These are phyloP conservation scores for Campoletis sonorensis DNA, from an alignment of 1,140 invertebrate species.

Conservation along the genomic window DNA sequence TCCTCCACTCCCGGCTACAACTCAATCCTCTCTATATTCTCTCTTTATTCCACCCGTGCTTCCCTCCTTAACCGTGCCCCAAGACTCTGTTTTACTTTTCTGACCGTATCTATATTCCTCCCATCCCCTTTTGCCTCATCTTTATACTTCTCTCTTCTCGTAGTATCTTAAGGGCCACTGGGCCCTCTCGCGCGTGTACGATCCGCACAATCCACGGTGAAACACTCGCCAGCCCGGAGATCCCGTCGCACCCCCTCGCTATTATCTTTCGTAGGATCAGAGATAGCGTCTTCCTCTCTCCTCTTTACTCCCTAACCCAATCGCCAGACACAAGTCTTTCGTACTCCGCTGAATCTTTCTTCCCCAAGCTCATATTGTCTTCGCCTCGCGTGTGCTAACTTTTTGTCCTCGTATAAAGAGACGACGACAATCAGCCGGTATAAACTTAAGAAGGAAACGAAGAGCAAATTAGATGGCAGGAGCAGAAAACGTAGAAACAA, in stretches of 20 bases:
- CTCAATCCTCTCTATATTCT: constrained; percentile 71
- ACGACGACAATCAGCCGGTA: constrained; percentile 22
- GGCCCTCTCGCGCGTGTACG: constrained; percentile 20
- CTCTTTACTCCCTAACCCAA: constrained; percentile 38
- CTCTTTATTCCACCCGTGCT: constrained; percentile 65
- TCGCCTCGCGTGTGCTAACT: constrained; percentile 56
- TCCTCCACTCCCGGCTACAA: constrained; percentile 77
- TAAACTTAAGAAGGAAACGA: not conserved
- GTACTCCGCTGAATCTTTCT: constrained; percentile 52
- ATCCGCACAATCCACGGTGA: constrained; percentile 60
- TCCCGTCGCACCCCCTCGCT: constrained; percentile 41
- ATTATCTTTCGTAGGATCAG: constrained; percentile 72
- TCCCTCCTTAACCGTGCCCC: constrained; percentile 57
- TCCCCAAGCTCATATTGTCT: constrained; percentile 72
- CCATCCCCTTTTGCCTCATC: constrained; percentile 1
- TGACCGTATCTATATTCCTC: constrained; percentile 45
- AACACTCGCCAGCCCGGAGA: not conserved
- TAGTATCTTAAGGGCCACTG: constrained; percentile 24
- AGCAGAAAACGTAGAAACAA: constrained; percentile 31
- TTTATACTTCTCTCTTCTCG: constrained; percentile 2
- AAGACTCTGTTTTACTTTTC: constrained; percentile 37
- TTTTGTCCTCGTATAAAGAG: constrained; percentile 49
- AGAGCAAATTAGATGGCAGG: not conserved
- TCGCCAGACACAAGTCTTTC: constrained; percentile 36
- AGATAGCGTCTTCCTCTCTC: constrained; percentile 67